Evolutionary conservation across 2,797 vertebrate genomes (phyloP).

Genomic region (Syndactyla subalaris): DNA sequence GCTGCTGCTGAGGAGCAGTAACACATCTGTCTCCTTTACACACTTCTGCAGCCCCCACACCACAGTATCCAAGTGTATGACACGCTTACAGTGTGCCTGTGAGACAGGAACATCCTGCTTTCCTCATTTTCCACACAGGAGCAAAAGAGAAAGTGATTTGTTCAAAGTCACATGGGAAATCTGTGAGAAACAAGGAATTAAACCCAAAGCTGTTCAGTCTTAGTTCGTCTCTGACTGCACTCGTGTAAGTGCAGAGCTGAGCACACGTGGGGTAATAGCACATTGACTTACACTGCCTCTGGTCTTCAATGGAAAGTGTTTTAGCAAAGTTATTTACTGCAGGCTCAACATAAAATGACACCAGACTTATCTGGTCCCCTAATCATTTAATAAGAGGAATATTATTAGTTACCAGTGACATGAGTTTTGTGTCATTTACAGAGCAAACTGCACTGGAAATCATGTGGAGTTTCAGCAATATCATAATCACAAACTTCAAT

Average conservation of each 20-base stretch:
- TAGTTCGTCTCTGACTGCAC: neutral
- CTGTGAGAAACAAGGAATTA: slow-evolving; percentile 11
- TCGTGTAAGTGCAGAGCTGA: neutral
- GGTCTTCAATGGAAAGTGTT: neutral
- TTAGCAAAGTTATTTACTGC: neutral
- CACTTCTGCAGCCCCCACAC: neutral
- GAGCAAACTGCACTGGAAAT: neutral
- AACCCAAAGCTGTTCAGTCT: slow-evolving; percentile 31
- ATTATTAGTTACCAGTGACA: neutral
- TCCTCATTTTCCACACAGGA: neutral
- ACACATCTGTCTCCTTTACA: neutral
- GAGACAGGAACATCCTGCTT: neutral
- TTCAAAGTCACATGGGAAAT: slow-evolving; percentile 16
- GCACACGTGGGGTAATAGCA: neutral
- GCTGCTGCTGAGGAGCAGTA: neutral
- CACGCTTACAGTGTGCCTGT: neutral
- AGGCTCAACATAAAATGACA: neutral
- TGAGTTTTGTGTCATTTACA: neutral
- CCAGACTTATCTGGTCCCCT: neutral
- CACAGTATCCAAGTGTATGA: neutral
- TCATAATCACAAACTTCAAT: neutral
- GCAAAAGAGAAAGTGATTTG: slow-evolving; percentile 1
- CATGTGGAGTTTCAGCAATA: neutral
- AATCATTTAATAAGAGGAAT: neutral
- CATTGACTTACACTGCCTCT: neutral